Conservation (phyloP, 1,140 invertebrate genomes). For the Trigoniulus corallinus region DNA sequence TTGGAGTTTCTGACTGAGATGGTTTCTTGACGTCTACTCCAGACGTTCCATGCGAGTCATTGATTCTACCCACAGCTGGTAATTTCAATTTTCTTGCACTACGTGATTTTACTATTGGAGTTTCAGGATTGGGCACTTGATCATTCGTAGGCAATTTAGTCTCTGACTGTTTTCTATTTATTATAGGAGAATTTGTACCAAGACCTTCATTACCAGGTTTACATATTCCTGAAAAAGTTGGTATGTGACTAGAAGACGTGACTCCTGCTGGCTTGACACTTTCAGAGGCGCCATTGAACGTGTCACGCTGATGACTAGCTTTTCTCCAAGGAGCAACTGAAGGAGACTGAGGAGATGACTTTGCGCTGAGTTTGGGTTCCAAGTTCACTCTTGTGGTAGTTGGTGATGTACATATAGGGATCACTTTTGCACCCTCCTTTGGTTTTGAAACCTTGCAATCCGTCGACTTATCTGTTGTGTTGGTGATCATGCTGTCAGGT, state of each 20-base stretch:
- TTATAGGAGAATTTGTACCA: no score
- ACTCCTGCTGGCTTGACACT: neutral
- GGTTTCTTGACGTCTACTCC: neutral
- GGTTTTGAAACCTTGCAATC: no score
- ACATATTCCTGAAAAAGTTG: neutral
- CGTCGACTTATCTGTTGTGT: no score
- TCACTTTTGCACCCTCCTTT: neutral
- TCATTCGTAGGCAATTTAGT: no score
- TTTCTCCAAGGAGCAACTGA: neutral
- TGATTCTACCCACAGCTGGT: neutral
- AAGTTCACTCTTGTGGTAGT: neutral
- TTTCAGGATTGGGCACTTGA: neutral
- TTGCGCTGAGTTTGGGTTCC: neutral
- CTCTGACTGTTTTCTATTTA: no score
- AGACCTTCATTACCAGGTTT: neutral
- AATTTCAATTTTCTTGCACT: constrained; percentile 1
- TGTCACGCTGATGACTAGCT: neutral
- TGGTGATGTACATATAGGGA: neutral
- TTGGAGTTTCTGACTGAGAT: neutral
- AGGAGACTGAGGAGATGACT: neutral
- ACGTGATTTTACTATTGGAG: neutral
- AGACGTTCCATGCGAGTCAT: neutral
- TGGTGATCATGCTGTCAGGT: no score
- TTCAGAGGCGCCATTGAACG: neutral
- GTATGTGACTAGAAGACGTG: neutral